These are phyloP conservation scores for Corythaeola cristata DNA, from an alignment of 2,113 vertebrate genomes.

Conservation along the genomic window DNA sequence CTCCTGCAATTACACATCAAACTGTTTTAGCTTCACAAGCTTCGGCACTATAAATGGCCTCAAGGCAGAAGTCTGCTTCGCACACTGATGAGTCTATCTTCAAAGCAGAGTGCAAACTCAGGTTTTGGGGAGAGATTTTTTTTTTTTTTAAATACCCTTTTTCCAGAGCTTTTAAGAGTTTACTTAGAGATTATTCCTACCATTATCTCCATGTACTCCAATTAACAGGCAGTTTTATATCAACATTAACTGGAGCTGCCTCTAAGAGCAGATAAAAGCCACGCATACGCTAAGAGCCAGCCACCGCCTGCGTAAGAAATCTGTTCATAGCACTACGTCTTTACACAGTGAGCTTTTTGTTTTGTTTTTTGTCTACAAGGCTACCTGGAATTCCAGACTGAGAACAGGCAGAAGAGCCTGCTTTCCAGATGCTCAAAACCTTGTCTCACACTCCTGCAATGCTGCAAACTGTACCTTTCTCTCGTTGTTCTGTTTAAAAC, in stretches of 20 bases:
- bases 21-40: conserved; percentile 81
- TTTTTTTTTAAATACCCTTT: conserved; percentile 33
- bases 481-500: not conserved
- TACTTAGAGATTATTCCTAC: conserved; percentile 40
- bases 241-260: not conserved
- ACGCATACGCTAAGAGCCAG: not conserved
- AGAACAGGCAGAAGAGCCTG: not conserved
- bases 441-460: not conserved
- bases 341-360: not conserved
- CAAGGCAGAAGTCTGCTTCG: conserved; percentile 73
- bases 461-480: fast-evolving
- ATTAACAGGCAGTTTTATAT: conserved; percentile 53
- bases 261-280: conserved; percentile 23
- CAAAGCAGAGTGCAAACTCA: conserved; percentile 68
- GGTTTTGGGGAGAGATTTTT: conserved; percentile 31
- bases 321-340: not conserved
- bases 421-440: not conserved
- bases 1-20: conserved; percentile 84
- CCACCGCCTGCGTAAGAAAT: not conserved
- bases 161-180: conserved; percentile 41
- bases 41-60: conserved; percentile 74
- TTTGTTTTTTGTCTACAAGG: not conserved
- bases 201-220: conserved; percentile 44
- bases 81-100: conserved; percentile 72
- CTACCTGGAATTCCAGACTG: not conserved